Base-by-base conservation (phyloP, 2,797 vertebrate species). In the Picus viridis region DNA sequence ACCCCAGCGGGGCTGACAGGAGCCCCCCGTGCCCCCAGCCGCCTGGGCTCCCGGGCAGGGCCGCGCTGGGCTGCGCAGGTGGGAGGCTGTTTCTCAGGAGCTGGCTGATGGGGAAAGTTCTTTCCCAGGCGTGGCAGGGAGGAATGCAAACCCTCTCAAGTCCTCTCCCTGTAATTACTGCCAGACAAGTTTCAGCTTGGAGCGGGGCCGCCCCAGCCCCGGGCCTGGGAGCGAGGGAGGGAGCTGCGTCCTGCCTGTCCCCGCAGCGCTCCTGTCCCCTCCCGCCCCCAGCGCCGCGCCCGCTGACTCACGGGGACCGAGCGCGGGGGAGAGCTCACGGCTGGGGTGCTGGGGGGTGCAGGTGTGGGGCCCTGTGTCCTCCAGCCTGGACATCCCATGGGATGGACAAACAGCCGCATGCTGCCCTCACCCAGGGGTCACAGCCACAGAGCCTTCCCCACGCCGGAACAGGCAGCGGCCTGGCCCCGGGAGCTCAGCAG, bases 81-180 rank as follows among this genome's bases (percentile, higher is more conserved):
- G 71, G 88, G 80, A 94, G 88, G 61, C 39, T 75, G 19, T 83
- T 80, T 74, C 89, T 85, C 86, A 89, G 78, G 80, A 54, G 19
- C 84, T 18, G 82, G 73, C n/a, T 59, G 76, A 92, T 91, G 95
- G 91, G 83, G 94, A 95, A 95, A 92, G 92, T 73, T 63, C 16
- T 84, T 93, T 85, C 86, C 57, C 84, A 94, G 96, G 96, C 49
- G 95, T 69, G 93, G 78, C 85, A 12, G 24, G 68, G 71, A 96
- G 92, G 96, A 96, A 97, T 92, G 95, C 13, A 51, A 93, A 93
- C 64, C 79, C 88, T 90, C 73, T 93, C 83, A 90, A 88, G 94
- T 65, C 32, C 75, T 13, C 92, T 75, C 79, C 76, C 88, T 96
- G 74, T 96, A 95, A 97, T 96, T 96, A 95, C 17, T 2, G n/a